Evolutionary conservation across 2,888 invertebrate genomes (phyloP), one percentile per base, ranked within the genome.

Genomic region (Rhaphigaster nebulosa): DNA sequence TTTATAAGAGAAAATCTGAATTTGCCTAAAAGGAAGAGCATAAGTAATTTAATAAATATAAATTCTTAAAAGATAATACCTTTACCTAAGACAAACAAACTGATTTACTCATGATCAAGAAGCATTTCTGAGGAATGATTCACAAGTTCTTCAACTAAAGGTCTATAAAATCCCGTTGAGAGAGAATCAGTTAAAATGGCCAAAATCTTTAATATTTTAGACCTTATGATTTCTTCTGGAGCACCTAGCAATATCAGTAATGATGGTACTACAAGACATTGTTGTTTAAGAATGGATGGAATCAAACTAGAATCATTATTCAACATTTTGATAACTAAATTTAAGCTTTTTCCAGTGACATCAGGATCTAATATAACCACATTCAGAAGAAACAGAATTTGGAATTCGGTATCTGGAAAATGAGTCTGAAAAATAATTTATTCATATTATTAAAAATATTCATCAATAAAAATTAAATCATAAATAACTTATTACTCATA

Each of bases 231-330:
- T 50, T 94, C 93, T 29, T 95, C 93, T 0, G 95, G 94, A 92
- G 95, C 95, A 80, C 95, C 94, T 13, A 97, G 93, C 23, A 95
- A 95, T 0, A 96, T 93, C 56, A 96, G 91, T 29, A 95, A 93
- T 91, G 95, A 94, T 0, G 94, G 93, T 10, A 96, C 93, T n/a
- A 91, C 87, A 10, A 89, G 70, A 3, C 91, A 92, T 15, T 91
- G 76, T 13, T 87, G 54, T 52, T 87, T 60, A 23, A 92, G 65
- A 76, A 91, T 38, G 3, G 87, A 52, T 26, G 91, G 41, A 50
- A 89, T 41, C 41, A 88, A 38, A 56, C 52, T 65, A n/a, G 84
- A 41, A 56, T 90, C 60, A 12, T 87, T 45, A 15, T 88, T 56
- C 23, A 92, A 56, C n/a, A 89, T 91, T 23, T 89, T 88, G 54